Conservation (phyloP, 1,140 invertebrate genomes). For the Drosophila burlai region DNA sequence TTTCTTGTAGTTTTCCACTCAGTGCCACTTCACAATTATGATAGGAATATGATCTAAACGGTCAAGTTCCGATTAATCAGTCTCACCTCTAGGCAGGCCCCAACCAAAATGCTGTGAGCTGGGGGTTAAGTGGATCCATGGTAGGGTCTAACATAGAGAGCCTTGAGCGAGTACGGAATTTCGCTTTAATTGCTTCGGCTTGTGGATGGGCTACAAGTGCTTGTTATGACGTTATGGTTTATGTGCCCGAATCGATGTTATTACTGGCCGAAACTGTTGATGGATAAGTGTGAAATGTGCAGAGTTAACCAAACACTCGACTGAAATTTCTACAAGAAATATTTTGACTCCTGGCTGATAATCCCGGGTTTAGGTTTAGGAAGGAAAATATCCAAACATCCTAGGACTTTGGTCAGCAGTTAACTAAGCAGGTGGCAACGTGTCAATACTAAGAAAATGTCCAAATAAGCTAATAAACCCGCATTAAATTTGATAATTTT, state of each 20-base stretch:
- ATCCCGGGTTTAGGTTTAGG: neutral
- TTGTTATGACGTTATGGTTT: slow-evolving; percentile 37
- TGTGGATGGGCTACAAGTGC: slow-evolving; percentile 25
- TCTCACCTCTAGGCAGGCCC: neutral
- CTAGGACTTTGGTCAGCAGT: neutral
- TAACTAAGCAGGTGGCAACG: neutral
- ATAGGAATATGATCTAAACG: neutral
- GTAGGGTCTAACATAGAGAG: neutral
- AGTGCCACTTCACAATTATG: neutral
- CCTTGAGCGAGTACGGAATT: slow-evolving; percentile 32
- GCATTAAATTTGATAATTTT: neutral
- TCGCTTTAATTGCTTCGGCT: slow-evolving; percentile 64
- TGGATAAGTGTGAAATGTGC: slow-evolving; percentile 42
- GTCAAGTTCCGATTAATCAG: neutral
- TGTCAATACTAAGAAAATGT: neutral
- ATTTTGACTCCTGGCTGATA: neutral
- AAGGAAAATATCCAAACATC: neutral
- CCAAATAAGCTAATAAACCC: neutral
- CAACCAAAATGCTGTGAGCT: neutral
- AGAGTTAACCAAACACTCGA: neutral
- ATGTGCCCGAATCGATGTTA: slow-evolving; percentile 41
- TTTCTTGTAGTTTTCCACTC: neutral
- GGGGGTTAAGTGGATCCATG: neutral
- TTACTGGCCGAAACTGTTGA: slow-evolving; percentile 42
- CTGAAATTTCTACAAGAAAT: neutral